Evolutionary conservation across 2,797 vertebrate species (phyloP).

Genomic region (Parauchenoglanis ngamensis): DNA sequence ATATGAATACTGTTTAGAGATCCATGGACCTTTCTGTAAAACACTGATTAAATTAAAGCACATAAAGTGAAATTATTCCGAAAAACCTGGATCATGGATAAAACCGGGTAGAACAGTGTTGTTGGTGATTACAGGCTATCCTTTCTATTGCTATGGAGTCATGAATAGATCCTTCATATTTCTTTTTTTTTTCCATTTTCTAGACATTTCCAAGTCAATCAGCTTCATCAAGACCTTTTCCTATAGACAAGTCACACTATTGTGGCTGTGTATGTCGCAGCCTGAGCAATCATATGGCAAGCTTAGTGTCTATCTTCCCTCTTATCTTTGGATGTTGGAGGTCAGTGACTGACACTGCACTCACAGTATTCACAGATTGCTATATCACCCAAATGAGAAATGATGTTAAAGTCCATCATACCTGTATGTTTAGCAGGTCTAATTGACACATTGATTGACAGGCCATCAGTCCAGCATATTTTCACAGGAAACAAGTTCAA

Average conservation of each 20-base stretch:
- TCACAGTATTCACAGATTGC: conserved; percentile 27
- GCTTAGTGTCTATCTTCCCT: neutral
- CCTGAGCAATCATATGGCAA: neutral
- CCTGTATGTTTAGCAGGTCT: conserved; percentile 32
- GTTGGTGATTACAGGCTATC: neutral
- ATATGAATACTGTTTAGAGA: neutral
- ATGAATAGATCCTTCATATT: neutral
- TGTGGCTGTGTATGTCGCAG: conserved; percentile 23
- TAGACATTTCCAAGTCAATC: neutral
- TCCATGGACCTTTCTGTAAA: neutral
- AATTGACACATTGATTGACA: conserved; percentile 55
- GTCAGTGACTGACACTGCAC: conserved; percentile 19
- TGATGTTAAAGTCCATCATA: conserved; percentile 15
- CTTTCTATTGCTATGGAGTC: neutral
- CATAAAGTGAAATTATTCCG: neutral
- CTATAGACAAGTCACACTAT: conserved; percentile 14
- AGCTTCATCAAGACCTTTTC: neutral
- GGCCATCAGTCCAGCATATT: conserved; percentile 43
- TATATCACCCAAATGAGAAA: conserved; percentile 8
- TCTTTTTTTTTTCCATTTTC: neutral
- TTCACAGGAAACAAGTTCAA: conserved; percentile 49
- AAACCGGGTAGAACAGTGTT: neutral
- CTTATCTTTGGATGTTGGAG: neutral
- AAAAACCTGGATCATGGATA: neutral
- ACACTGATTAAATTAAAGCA: neutral